Conservation (phyloP, 2,113 vertebrate genomes). For the Periophthalmus modestus region DNA sequence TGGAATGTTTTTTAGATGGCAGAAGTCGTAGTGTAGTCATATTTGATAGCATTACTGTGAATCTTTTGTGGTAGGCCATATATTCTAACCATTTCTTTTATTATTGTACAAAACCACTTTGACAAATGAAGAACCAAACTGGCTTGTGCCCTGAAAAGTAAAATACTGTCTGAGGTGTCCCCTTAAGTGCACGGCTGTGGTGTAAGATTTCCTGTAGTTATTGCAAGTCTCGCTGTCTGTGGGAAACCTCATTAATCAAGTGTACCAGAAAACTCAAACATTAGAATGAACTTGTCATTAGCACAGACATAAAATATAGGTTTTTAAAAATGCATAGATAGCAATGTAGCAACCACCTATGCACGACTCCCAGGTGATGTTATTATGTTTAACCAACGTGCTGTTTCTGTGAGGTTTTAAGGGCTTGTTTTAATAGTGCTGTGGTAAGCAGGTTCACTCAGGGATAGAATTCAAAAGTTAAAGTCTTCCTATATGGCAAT, state of each 20-base stretch:
- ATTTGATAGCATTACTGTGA: not conserved
- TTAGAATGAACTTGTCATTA: constrained; percentile 10
- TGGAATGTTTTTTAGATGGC: too few species aligned
- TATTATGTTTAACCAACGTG: not conserved
- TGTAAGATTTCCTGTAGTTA: constrained; percentile 13
- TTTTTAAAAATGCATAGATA: not conserved
- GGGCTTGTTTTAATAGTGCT: not conserved
- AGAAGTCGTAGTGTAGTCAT: not conserved
- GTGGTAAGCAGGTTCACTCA: constrained; percentile 33
- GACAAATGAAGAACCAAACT: constrained; percentile 6
- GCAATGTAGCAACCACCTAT: constrained; percentile 3
- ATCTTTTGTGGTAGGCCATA: not conserved
- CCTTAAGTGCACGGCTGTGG: constrained; percentile 20
- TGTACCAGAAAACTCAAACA: constrained; percentile 1
- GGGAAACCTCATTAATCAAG: constrained; percentile 10
- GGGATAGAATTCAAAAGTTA: not conserved
- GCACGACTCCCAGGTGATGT: constrained; percentile 6
- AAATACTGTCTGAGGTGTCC: constrained; percentile 6
- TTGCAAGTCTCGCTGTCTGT: constrained; percentile 9
- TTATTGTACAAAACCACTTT: not conserved
- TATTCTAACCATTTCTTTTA: not conserved
- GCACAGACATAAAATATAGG: constrained; percentile 11
- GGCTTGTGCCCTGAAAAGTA: not conserved
- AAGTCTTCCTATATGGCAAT: not conserved
- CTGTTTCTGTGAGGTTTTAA: constrained; percentile 3